Base-by-base conservation (phyloP, 2,888 invertebrate species). In the Adelognathus sp. region DNA sequence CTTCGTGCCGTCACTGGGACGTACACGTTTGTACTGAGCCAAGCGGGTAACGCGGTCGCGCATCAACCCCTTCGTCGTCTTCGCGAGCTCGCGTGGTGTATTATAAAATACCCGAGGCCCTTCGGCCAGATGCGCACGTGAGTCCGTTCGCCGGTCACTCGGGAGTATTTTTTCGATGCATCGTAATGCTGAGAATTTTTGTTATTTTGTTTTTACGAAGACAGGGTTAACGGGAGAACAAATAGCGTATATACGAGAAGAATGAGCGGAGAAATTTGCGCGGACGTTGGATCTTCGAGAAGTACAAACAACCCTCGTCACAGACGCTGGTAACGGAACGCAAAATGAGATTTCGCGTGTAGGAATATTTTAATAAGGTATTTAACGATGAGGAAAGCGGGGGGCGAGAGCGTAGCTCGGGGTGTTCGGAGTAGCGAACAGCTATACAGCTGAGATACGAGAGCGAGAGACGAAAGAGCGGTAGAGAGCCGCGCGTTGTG, bases 361-460 rank as follows among this genome's bases (percentile, higher is more conserved):
- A 86, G 88, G 85, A 86, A 89, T 88, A 87, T 89, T 88, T n/a
- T 88, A 89, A 89, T 89, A 89, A 88, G 88, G 86, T 88, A 86
- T 89, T 89, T 88, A 88, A 88, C 85, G 84, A 7, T 16, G 52
- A 41, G 39, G 29, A 86, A 82, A 82, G 83, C 85, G 86, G 81
- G 86, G 9, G 33, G 6, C 56, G 85, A 86, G 67, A 61, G n/a
- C 52, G 11, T 52, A 84, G 86, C 86, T 86, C 86, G 87, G 88
- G 86, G 88, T 88, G 89, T 86, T n/a, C n/a, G n/a, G n/a, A 88
- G 89, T 83, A 86, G 88, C 87, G n/a, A 87, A 87, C 86, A 86
- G 87, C 88, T 87, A n/a, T n/a, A 87, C 87, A 86, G 54, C 61
- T 71, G 76, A 81, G 75, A 72, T 71, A 74, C 52, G 70, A 70